Conservation (phyloP, 2,113 vertebrate species). For the Sorex fumeus region DNA sequence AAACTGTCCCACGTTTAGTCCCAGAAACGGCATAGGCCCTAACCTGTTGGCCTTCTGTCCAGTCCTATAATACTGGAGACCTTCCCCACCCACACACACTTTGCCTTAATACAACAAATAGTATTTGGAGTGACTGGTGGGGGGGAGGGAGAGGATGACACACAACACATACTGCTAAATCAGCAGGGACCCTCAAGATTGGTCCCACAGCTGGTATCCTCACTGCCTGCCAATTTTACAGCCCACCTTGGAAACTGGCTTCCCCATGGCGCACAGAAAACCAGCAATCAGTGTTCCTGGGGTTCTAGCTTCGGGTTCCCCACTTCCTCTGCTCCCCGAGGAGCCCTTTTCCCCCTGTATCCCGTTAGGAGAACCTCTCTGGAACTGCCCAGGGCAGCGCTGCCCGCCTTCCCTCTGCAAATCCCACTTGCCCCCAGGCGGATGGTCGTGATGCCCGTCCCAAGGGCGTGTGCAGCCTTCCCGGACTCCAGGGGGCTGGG, state of each 20-base stretch:
- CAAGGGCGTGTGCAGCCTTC: constrained; percentile 13
- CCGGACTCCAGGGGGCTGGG: constrained; percentile 52
- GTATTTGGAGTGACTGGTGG: neutral
- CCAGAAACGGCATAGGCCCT: constrained; percentile 57
- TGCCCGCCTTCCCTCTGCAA: constrained; percentile 30
- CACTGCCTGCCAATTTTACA: constrained; percentile 46
- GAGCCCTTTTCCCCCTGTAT: neutral
- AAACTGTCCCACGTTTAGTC: constrained; percentile 28
- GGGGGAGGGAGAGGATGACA: neutral
- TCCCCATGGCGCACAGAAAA: constrained; percentile 41
- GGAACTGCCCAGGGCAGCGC: constrained; percentile 24
- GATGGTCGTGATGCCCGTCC: constrained; percentile 49
- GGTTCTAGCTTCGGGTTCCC: constrained; percentile 10
- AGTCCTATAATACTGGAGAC: constrained; percentile 6
- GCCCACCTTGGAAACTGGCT: constrained; percentile 47
- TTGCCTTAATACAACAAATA: constrained; percentile 3
- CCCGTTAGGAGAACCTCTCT: constrained; percentile 15
- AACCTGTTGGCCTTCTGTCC: constrained; percentile 71
- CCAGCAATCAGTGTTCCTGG: constrained; percentile 10
- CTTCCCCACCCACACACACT: neutral
- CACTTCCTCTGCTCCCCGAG: neutral
- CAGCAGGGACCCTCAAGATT: constrained; percentile 3
- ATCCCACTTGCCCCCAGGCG: constrained; percentile 50
- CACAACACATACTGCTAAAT: neutral
- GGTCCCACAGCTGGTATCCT: constrained; percentile 4